Conservation (phyloP, 2,113 vertebrate species). For the Tricholaema leucomelas region DNA sequence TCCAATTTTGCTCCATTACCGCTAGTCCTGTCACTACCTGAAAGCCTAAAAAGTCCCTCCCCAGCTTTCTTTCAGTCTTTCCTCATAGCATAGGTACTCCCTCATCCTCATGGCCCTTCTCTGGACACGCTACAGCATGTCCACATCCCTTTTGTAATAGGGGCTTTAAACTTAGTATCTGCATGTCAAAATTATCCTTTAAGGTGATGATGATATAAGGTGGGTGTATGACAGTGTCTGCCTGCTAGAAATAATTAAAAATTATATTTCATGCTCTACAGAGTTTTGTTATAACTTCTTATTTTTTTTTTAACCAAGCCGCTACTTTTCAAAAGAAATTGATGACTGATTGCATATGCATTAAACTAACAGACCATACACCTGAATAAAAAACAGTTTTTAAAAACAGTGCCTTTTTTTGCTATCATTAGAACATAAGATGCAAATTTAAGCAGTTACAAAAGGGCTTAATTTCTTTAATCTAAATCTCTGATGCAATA, state of each 20-base stretch:
- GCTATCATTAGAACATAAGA: neutral
- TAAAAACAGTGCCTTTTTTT: neutral
- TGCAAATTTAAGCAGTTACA: neutral
- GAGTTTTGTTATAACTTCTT: neutral
- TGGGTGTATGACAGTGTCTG: neutral
- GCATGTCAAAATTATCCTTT: neutral
- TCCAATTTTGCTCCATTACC: too few species aligned
- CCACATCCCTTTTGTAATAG: too few species aligned
- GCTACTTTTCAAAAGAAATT: neutral
- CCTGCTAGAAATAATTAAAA: neutral
- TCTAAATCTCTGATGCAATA: neutral
- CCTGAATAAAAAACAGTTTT: neutral
- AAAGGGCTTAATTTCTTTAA: neutral
- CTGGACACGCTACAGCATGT: too few species aligned
- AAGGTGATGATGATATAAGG: neutral
- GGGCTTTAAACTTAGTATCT: too few species aligned
- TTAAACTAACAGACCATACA: neutral
- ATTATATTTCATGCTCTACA: neutral
- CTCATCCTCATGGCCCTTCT: too few species aligned
- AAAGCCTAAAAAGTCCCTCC: too few species aligned
- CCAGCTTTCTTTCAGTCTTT: too few species aligned
- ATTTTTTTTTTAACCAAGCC: neutral
- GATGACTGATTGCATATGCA: neutral
- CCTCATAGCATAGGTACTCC: too few species aligned
- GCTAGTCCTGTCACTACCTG: too few species aligned